Conservation (phyloP, 2,113 vertebrate species). For the Nothocercus nigrocapillus region DNA sequence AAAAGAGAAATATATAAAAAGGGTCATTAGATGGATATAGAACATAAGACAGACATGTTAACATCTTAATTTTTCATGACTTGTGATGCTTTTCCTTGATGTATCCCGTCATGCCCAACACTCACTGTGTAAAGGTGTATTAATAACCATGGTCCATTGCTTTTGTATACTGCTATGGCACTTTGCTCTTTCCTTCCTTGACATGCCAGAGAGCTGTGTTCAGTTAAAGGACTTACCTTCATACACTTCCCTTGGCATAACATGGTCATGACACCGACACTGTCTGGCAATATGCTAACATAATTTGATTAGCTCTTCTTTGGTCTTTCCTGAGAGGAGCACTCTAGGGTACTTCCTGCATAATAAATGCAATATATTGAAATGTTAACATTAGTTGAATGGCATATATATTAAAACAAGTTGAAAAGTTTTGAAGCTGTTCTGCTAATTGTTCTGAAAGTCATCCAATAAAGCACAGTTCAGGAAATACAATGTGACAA, state of each 20-base stretch:
- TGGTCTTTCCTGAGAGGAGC: neutral
- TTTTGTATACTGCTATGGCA: neutral
- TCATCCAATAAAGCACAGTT: neutral
- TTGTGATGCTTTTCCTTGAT: neutral
- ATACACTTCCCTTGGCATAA: neutral
- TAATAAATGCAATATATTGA: conserved; percentile 6
- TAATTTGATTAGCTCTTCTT: conserved; percentile 28
- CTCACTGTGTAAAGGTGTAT: neutral
- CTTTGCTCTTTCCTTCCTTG: neutral
- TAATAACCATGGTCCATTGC: neutral
- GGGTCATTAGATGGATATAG: neutral
- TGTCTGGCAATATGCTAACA: neutral
- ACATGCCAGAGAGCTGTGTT: neutral
- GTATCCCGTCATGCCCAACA: neutral
- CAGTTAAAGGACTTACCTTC: neutral
- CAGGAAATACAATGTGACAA: neutral
- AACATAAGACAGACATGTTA: neutral
- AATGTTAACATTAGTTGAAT: conserved; percentile 27
- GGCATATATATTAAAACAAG: conserved; percentile 25
- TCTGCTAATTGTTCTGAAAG: conserved; percentile 24
- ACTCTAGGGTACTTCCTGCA: neutral
- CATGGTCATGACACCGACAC: neutral
- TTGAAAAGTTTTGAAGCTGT: conserved; percentile 21
- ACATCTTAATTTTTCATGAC: neutral
- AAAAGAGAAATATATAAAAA: neutral